Evolutionary conservation across 1,140 invertebrate species (phyloP).

Genomic region (Kradibia gibbosae): DNA sequence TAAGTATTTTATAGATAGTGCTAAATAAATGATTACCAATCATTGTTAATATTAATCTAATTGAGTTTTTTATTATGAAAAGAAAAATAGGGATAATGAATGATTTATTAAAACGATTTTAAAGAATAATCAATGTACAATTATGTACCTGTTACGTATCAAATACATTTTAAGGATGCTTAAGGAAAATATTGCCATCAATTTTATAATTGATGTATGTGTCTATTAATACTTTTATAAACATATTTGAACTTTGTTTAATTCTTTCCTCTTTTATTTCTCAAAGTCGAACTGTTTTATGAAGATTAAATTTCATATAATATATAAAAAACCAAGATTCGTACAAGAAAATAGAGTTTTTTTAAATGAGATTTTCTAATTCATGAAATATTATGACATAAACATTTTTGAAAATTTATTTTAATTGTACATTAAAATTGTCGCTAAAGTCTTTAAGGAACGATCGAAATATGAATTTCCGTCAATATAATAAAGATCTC

Average conservation of each 20-base stretch:
- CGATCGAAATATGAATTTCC: background rate
- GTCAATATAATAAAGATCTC: background rate
- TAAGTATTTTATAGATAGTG: no score
- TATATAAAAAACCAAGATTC: background rate
- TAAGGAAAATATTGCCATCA: no score
- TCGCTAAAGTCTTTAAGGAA: background rate
- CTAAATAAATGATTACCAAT: no score
- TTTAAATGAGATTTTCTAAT: background rate
- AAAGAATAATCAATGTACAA: no score
- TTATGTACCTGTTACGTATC: no score
- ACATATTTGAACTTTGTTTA: background rate
- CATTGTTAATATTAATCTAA: no score
- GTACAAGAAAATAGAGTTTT: background rate
- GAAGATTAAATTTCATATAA: background rate
- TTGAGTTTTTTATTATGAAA: no score
- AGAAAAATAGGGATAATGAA: no score
- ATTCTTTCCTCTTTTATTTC: background rate
- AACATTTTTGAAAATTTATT: background rate
- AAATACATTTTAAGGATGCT: no score
- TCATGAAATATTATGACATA: background rate
- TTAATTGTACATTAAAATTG: background rate
- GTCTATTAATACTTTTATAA: no score
- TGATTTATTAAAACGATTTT: no score
- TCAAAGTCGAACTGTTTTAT: background rate
- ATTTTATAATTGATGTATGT: no score